Evolutionary conservation across 2,888 invertebrate species (phyloP), one percentile per base, ranked within the genome.

Genomic region (Polyommatus icarus): DNA sequence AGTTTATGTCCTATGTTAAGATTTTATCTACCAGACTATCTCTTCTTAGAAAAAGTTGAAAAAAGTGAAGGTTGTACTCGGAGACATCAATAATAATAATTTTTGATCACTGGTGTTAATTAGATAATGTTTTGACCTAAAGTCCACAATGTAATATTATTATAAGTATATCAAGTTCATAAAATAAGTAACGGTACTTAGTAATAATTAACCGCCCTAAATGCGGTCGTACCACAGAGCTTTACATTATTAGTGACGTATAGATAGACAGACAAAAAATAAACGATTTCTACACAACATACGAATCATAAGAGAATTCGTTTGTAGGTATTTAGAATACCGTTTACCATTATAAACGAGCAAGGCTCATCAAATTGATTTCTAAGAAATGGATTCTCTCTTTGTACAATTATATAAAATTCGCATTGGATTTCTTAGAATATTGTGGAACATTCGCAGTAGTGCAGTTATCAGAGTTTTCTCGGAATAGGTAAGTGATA

Each of bases 351-450:
- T 67, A 29, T 67, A 67, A 61, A 15, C 67, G 67, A 67, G 29
- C 29, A 67, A 67, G 67, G 12, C 29, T 67, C 67, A 67, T 15
- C 67, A 29, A 67, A 67, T 67, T 67, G 67, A 67, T 67, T 67
- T 67, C 29, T 10, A 29, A 4, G 61, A 61, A 67, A 29, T 29
- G 29, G 7, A 67, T 29, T 67, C 29, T 29, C 67, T 67, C 24
- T 32, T 29, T 4, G 24, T 24, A 61, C 61, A 61, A 12, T 67
- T 29, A 67, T 67, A 67, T 67, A 29, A 67, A 7, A 61, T 67
- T 67, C 67, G 29, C 29, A 32, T 29, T 67, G 1, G 12, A 24
- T 10, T 67, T 67, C 67, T 67, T 15, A 61, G 61, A 29, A 29
- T 67, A 29, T 67, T 67, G 5, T 10, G 24, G 24, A 29, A 18